Evolutionary conservation across 2,888 invertebrate genomes (phyloP).

Genomic region (Drosophila anomalipes): DNA sequence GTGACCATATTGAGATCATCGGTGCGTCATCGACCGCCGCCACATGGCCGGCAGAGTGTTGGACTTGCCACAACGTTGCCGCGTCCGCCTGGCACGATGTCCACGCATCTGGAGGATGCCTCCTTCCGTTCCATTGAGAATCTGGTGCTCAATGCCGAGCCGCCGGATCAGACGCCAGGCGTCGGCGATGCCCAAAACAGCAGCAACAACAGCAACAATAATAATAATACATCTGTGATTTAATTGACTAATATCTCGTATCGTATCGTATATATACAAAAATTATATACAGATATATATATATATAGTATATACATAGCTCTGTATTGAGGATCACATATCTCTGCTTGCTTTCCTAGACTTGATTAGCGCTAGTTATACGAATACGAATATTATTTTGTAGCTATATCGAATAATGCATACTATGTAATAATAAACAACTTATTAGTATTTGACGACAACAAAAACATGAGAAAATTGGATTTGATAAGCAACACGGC

Average conservation of each 20-base stretch:
- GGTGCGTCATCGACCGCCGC: constrained; percentile 60
- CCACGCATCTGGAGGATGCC: constrained; percentile 67
- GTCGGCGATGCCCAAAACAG: constrained; percentile 54
- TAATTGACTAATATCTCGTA: constrained; percentile 75
- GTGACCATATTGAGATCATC: constrained; percentile 83
- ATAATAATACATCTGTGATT: constrained; percentile 84
- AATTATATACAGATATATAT: constrained; percentile 28
- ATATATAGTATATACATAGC: constrained; percentile 22
- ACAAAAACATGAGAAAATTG: constrained; percentile 14
- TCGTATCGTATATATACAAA: constrained; percentile 31
- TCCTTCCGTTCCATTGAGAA: constrained; percentile 83
- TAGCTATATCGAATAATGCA: constrained; percentile 54
- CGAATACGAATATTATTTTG: constrained; percentile 63
- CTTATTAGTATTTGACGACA: constrained; percentile 61
- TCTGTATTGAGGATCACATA: constrained; percentile 68
- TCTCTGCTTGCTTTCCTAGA: constrained; percentile 77
- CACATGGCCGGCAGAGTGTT: constrained; percentile 22
- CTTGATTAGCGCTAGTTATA: constrained; percentile 75
- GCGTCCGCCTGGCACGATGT: constrained; percentile 60
- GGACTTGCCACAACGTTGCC: constrained; percentile 58
- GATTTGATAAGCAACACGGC: constrained; percentile 39
- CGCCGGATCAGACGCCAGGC: constrained; percentile 82
- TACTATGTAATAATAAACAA: constrained; percentile 41
- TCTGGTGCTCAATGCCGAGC: constrained; percentile 83
- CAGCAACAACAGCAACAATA: constrained; percentile 7